Evolutionary conservation across 2,797 vertebrate genomes (phyloP).

Genomic region (Premnoplex brunnescens): DNA sequence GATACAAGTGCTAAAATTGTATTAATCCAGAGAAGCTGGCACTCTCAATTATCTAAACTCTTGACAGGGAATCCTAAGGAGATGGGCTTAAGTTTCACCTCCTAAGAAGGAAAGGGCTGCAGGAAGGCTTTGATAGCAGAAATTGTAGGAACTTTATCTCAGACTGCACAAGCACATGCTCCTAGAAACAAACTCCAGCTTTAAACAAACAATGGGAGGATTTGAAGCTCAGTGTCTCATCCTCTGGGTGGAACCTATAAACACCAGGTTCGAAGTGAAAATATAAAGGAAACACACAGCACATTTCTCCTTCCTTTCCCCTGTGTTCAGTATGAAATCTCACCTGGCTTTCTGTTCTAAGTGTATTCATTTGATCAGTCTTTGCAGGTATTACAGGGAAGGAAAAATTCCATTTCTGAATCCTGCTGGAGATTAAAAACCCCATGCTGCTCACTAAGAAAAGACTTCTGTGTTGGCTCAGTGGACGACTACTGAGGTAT

Average conservation of each 20-base stretch:
- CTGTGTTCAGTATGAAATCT: background rate
- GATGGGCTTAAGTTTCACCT: slow-evolving; percentile 14
- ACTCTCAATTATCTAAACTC: background rate
- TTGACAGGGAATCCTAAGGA: slow-evolving; percentile 6
- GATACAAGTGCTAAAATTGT: background rate
- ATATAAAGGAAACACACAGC: background rate
- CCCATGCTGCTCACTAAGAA: background rate
- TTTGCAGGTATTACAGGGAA: background rate
- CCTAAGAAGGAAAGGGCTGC: background rate
- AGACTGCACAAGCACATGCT: background rate
- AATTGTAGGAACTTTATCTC: slow-evolving; percentile 23
- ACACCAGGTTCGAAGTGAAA: background rate
- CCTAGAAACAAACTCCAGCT: background rate
- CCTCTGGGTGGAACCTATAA: background rate
- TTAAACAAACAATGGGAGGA: slow-evolving; percentile 16
- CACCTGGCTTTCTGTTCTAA: background rate
- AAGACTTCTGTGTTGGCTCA: background rate
- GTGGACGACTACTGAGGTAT: background rate
- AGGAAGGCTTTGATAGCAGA: background rate
- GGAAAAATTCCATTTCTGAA: background rate
- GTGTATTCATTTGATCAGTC: background rate
- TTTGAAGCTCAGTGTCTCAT: slow-evolving; percentile 17
- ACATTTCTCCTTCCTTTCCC: background rate
- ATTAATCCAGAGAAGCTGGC: background rate
- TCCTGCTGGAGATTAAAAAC: background rate